Evolutionary conservation across 2,888 invertebrate genomes (phyloP).

Genomic region (Hydroisotoma schaefferi): DNA sequence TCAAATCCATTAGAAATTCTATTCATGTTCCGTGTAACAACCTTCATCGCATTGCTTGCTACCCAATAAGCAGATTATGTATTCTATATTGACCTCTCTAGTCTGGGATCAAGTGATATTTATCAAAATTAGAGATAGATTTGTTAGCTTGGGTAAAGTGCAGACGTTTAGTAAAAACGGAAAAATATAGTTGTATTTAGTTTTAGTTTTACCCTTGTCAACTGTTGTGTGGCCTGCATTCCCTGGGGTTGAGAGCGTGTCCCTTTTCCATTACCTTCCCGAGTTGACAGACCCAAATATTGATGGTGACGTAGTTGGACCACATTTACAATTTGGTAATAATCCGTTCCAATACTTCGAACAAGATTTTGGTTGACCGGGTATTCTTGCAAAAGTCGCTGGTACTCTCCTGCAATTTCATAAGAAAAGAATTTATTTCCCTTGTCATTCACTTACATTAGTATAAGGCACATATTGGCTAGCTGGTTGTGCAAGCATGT

Average conservation of each 20-base stretch:
- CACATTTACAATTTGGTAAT: constrained; percentile 76
- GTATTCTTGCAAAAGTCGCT: constrained; percentile 83
- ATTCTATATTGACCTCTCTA: too few relatives aligned
- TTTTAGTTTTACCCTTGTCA: constrained; percentile 34
- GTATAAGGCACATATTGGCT: too few relatives aligned
- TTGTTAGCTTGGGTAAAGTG: background rate
- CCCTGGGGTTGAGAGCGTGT: constrained; percentile 46
- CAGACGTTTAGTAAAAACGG: too few relatives aligned
- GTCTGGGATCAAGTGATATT: too few relatives aligned
- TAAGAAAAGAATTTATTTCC: constrained; percentile 28
- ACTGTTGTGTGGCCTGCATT: constrained; percentile 46
- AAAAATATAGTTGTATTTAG: background rate
- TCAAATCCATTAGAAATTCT: too few relatives aligned
- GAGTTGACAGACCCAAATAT: constrained; percentile 66
- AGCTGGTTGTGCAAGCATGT: too few relatives aligned
- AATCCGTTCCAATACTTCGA: constrained; percentile 83
- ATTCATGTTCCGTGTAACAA: too few relatives aligned
- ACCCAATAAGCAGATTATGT: too few relatives aligned
- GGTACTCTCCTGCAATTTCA: constrained; percentile 73
- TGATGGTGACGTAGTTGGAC: constrained; percentile 91
- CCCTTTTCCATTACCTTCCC: constrained; percentile 44
- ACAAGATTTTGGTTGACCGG: constrained; percentile 89
- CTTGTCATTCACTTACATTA: too few relatives aligned
- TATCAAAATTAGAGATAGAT: too few relatives aligned
- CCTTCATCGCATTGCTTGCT: too few relatives aligned